Base-by-base conservation (phyloP, 2,797 vertebrate genomes). In the Cryptoprocta ferox region DNA sequence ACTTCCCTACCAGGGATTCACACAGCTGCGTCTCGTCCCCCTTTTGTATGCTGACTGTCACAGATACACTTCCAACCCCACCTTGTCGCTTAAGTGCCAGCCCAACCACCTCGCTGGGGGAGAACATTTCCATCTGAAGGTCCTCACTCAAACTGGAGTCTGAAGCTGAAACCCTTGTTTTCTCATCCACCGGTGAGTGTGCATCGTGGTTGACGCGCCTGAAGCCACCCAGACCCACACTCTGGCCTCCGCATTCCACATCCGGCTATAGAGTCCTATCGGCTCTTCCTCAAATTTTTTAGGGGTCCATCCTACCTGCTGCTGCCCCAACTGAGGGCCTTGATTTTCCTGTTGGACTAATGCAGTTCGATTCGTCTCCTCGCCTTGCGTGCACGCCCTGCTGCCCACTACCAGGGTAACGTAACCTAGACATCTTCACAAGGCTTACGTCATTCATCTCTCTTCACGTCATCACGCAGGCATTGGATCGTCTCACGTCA, bases 181-280 rank as follows among this genome's bases (percentile, higher is more conserved):
- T 26, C 48, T 42, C 37, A 15, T 26, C 76, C 76, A 32, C 19
- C 24, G 59, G 16, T 32, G 4, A 59, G 5, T 50, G 28, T 30
- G 61, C 16, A 24, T 2, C 0, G 2, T n/a, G 70, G 56, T 0
- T 21, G 30, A 45, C 0, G 19, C 3, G 11, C 14, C 26, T 39
- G 2, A 1, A 24, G 5, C 4, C 11, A 48, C 28, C 9, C 8
- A 70, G 56, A 30, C 32, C 16, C 71, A 16, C 0, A 28, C 53
- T 0, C 37, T 42, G 76, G 56, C 56, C 59, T 39, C 82, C 18
- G 21, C 3, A 9, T n/a, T 56, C 24, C 32, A 89, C 21, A 28
- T 71, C 3, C 35, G 21, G 14, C 85, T 50, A 56, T 5, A 13
- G 81, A 71, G n/a, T 63, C 66, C 80, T 56, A 5, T 50, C 61